phyloP scores from a whole-genome alignment of 1,140 invertebrate genomes.

The Gonatopus flavifemur region DNA sequence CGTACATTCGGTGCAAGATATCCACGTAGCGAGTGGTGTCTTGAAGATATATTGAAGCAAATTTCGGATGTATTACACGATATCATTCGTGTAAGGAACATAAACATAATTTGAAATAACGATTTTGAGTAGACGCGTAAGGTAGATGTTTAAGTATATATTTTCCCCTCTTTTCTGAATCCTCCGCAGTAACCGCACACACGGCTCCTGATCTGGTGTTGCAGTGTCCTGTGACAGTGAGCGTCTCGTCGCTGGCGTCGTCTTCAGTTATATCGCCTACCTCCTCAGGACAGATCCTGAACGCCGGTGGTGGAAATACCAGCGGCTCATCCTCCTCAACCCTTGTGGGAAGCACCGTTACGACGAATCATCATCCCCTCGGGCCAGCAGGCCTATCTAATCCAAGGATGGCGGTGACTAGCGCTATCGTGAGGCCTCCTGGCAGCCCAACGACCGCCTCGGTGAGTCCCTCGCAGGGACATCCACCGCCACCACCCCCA shows the following conservation, averaged over 20 bases:
- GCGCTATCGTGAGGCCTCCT: constrained; percentile 48
- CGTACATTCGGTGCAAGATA: too few relatives aligned
- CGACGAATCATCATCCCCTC: constrained; percentile 39
- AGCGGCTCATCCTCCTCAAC: constrained; percentile 56
- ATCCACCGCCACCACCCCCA: constrained; percentile 59
- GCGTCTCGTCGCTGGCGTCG: constrained; percentile 64
- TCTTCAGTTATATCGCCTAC: constrained; percentile 63
- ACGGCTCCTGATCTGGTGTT: constrained; percentile 22
- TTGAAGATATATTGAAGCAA: too few relatives aligned
- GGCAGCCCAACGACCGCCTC: constrained; percentile 52
- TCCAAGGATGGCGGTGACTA: constrained; percentile 58
- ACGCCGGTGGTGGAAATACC: constrained; percentile 46
- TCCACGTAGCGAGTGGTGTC: too few relatives aligned
- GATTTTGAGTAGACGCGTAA: too few relatives aligned
- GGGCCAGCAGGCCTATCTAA: constrained; percentile 50
- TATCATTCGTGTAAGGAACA: too few relatives aligned
- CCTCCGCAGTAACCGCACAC: neutral
- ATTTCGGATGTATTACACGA: too few relatives aligned
- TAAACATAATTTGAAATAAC: neutral
- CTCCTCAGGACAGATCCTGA: constrained; percentile 49
- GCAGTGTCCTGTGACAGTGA: constrained; percentile 56
- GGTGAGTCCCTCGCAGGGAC: constrained; percentile 56
- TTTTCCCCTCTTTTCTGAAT: neutral
- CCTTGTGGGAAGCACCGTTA: constrained; percentile 25
- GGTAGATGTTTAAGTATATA: too few relatives aligned